Evolutionary conservation across 2,797 vertebrate genomes (phyloP), one percentile per base, ranked within the genome.

Genomic region (Melanotaenia pygmaea): DNA sequence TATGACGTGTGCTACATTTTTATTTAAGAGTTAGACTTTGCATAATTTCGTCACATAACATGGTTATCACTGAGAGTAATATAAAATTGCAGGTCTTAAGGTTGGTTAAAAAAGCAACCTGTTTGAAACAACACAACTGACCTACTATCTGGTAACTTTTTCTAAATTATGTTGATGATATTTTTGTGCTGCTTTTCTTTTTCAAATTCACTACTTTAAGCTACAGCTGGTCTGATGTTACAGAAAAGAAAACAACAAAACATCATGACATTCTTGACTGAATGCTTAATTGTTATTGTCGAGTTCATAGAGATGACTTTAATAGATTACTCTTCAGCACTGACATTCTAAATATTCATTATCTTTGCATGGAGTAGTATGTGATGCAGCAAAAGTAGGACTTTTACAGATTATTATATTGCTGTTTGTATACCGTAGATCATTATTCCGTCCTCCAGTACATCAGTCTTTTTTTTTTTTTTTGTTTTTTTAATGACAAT

Each of bases 201-300:
- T 26, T 66, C 62, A 32, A 20, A 68, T 80, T 47, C 50, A 50
- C 26, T 11, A 28, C 28, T 28, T 28, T 28, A 62, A 62, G 62
- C 53, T 79, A 28, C 76, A 77, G 47, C 64, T 67, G 32, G 16
- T 40, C 45, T 65, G 56, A 68, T 68, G 66, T 63, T 38, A 63
- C 61, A 57, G 53, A n/a, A 40, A n/a, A 62, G 59, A 34, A 47
- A 59, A 58, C 26, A 60, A 30, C 28, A 64, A 64, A 64, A 65
- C 30, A 61, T 18, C 35, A 24, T 70, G 57, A 71, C 72, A 53
- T 50, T 67, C 57, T 59, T 72, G 47, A 71, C 83, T 34, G 28
- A 45, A 34, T 45, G 64, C 13, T 70, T 67, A 73, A 73, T 81
- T 77, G 58, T 76, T 82, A 72, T 67, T 82, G 66, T 82, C 56